Evolutionary conservation across 2,797 vertebrate genomes (phyloP).

Genomic region (Gadopsis marmoratus): DNA sequence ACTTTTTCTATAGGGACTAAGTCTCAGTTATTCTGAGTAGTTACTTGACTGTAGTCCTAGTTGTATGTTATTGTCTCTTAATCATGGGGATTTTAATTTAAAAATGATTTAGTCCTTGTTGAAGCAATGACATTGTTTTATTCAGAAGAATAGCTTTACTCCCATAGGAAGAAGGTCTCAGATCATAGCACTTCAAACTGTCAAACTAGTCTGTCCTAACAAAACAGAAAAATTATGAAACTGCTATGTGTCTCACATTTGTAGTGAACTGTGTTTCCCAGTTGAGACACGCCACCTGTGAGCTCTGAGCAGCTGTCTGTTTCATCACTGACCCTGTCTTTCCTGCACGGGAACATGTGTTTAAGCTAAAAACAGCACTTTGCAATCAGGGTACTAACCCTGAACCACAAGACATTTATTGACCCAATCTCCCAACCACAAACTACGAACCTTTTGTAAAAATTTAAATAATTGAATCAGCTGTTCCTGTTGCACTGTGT

Average conservation of each 20-base stretch:
- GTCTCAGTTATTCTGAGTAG: neutral
- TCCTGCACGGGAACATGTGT: conserved; percentile 31
- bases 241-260: conserved; percentile 11
- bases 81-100: neutral
- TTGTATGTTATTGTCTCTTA: neutral
- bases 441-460: neutral
- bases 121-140: neutral
- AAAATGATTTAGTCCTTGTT: neutral
- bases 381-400: neutral
- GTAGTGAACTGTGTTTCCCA: conserved; percentile 15
- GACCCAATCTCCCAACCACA: neutral
- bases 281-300: conserved; percentile 66
- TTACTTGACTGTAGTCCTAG: neutral
- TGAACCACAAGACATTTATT: neutral
- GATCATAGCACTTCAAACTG: neutral
- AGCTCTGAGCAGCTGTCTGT: conserved; percentile 70
- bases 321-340: conserved; percentile 16
- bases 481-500: neutral
- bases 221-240: conserved; percentile 31
- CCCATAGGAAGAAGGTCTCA: neutral
- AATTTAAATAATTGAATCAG: neutral
- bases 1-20: neutral
- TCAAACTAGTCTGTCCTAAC: conserved; percentile 8
- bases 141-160: neutral
- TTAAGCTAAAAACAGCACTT: conserved; percentile 7